Percentiles rank a stretch among this genome's conserved stretches.
Evolutionary conservation across 2,797 vertebrate species (phyloP).

Genomic region (Perdix hodgsoniae): DNA sequence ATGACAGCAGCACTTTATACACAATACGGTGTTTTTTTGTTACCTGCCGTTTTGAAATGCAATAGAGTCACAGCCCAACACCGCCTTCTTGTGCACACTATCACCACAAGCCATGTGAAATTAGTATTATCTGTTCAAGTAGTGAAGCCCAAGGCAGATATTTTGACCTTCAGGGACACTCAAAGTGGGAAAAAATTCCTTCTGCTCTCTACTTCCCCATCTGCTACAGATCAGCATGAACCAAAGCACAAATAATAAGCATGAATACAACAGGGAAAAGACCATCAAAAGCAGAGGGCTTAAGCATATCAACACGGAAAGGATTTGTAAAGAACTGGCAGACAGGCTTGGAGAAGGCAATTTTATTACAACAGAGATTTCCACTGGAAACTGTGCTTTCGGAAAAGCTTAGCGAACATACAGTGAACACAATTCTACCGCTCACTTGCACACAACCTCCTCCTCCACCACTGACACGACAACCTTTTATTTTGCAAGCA

Average conservation of each 20-base stretch:
- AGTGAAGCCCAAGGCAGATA: slow-evolving; percentile 15
- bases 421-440: neutral
- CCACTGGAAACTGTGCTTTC: slow-evolving; percentile 27
- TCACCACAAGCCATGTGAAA: neutral
- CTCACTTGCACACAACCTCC: neutral
- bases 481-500: neutral
- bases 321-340: slow-evolving; percentile 66
- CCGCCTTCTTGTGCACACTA: neutral
- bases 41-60: slow-evolving; percentile 3
- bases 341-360: slow-evolving; percentile 37
- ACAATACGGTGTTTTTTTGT: neutral
- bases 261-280: slow-evolving; percentile 63
- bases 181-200: slow-evolving; percentile 26
- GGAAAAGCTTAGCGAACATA: slow-evolving; percentile 31
- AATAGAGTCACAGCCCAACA: neutral
- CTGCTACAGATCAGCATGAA: slow-evolving; percentile 59
- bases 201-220: slow-evolving; percentile 48
- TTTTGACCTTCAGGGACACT: slow-evolving; percentile 30
- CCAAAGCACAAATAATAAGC: slow-evolving; percentile 53
- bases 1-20: neutral
- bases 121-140: neutral
- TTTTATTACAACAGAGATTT: slow-evolving; percentile 52
- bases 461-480: neutral
- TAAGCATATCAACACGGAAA: slow-evolving; percentile 60
- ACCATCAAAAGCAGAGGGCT: slow-evolving; percentile 61